These are phyloP conservation scores for Pampusana beccarii DNA, from an alignment of 2,113 vertebrate species.

Conservation along the genomic window DNA sequence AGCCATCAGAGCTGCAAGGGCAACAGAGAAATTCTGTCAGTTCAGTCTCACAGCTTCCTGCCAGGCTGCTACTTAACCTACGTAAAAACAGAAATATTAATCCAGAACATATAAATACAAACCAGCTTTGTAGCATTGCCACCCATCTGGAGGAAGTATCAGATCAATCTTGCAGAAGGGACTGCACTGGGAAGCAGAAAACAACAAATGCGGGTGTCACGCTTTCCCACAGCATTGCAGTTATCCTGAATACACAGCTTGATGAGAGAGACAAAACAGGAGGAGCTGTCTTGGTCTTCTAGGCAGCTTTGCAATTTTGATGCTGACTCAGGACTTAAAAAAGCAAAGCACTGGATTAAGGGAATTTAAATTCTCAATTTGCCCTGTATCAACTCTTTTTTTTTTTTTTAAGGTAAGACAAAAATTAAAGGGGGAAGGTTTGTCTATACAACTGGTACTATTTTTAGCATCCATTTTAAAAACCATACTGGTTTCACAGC, in stretches of 20 bases:
- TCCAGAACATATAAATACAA: neutral
- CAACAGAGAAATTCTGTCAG: neutral
- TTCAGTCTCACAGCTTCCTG: neutral
- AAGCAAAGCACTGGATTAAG: neutral
- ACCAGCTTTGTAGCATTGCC: neutral
- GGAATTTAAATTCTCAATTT: neutral
- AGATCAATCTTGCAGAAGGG: neutral
- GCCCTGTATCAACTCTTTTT: neutral
- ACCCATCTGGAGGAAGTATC: neutral
- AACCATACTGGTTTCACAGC: neutral
- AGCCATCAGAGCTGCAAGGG: neutral
- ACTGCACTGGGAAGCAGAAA: neutral
- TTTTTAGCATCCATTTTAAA: neutral
- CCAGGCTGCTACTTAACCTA: neutral
- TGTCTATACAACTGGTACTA: neutral
- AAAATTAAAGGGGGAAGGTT: neutral
- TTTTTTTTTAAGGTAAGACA: neutral
- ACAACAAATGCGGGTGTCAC: neutral
- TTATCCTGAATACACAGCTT: neutral
- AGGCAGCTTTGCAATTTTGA: neutral
- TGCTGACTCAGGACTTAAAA: neutral
- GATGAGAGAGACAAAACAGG: neutral
- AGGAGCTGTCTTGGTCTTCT: neutral
- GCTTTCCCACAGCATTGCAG: neutral
- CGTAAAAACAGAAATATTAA: neutral